These are phyloP conservation scores for Eumerus sabulonum DNA, from an alignment of 2,888 invertebrate species.

Conservation along the genomic window DNA sequence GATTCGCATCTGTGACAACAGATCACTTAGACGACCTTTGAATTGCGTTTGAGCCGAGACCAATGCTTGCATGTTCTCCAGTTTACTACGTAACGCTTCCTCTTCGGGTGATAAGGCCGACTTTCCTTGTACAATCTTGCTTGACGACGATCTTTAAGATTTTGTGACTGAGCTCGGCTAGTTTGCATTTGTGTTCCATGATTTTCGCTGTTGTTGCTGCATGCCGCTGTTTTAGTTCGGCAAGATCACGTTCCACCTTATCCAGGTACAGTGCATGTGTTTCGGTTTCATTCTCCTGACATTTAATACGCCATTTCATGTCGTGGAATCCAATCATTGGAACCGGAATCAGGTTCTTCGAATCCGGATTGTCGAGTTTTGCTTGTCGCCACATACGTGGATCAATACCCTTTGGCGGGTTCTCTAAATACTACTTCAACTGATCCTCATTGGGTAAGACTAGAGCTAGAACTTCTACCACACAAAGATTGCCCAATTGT, in stretches of 20 bases:
- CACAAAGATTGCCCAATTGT: constrained; percentile 86
- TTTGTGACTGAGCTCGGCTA: constrained; percentile 90
- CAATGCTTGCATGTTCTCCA: constrained; percentile 92
- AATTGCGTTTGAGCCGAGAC: constrained; percentile 95
- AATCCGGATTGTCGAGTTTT: constrained; percentile 96
- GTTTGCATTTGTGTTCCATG: constrained; percentile 88
- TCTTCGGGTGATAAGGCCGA: constrained; percentile 94
- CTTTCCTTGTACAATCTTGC: constrained; percentile 93
- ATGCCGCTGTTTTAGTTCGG: constrained; percentile 88
- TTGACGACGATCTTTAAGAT: constrained; percentile 92
- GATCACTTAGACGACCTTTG: constrained; percentile 94
- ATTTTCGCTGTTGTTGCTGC: constrained; percentile 89
- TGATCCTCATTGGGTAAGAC: constrained; percentile 88
- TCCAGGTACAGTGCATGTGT: constrained; percentile 90
- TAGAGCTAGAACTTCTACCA: constrained; percentile 85
- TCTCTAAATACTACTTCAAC: constrained; percentile 92
- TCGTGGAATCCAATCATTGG: constrained; percentile 95
- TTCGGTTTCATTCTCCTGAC: constrained; percentile 90
- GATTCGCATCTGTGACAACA: constrained; percentile 91
- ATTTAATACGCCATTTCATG: constrained; percentile 88
- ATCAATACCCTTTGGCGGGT: constrained; percentile 95
- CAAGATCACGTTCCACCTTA: constrained; percentile 88
- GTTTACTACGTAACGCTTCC: constrained; percentile 90
- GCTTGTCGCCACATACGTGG: constrained; percentile 97
- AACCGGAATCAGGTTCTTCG: constrained; percentile 92